Base-by-base conservation (phyloP, 2,797 vertebrate species). In the Phalloptychus januarius region DNA sequence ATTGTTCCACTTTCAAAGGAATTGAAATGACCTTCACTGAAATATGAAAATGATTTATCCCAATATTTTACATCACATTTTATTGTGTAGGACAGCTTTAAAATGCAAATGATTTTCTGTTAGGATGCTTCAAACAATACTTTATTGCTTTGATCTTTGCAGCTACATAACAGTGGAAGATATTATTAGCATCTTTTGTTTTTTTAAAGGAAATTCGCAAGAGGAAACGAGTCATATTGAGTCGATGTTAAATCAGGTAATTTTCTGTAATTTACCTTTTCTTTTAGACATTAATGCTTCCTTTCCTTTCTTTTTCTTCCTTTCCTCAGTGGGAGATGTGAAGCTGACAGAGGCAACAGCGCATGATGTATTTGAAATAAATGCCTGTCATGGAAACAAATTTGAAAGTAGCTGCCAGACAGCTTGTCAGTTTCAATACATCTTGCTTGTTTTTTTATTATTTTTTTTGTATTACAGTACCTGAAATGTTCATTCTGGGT, bases 351-450 rank as follows among this genome's bases (percentile, higher is more conserved):
- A 85, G 48, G 79, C 83, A 78, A 87, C 84, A 61, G 74, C 89
- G 87, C 86, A 89, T 94, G 93, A 93, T 92, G 90, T 82, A 86
- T 95, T 87, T 93, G 90, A 92, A 92, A 93, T 92, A 91, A 91
- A 93, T 83, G 81, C 86, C 86, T 92, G 91, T 92, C 92, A 93
- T 85, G 81, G 86, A 92, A 93, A 91, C 85, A 85, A 80, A 91
- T 94, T 86, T 92, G 88, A 94, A 94, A 94, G 92, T 92, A 89
- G 90, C 92, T 92, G 74, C 79, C 84, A 82, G 92, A 94, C 89
- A 89, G 89, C 78, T 90, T 94, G 93, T 94, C 94, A 90, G 87
- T 83, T 88, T 82, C 85, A 79, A 94, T 94, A 79, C 86, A 76
- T 88, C 85, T 81, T 23, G 78, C 18, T 65, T 44, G 79, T 71